Conservation (phyloP, 2,888 invertebrate species). For the Drosophila vallismaia region DNA sequence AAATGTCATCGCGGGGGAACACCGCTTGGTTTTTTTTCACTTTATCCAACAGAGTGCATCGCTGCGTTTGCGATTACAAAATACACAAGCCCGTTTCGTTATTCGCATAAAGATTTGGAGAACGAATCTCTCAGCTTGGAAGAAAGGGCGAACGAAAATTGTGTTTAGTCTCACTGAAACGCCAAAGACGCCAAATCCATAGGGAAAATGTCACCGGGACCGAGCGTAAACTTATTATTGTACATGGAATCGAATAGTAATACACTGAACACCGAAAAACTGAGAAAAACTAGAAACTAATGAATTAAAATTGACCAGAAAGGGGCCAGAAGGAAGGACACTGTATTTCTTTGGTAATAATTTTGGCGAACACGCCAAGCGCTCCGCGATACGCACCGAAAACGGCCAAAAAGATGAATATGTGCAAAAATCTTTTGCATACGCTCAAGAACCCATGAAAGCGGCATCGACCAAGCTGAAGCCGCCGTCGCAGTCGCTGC, state of each 20-base stretch:
- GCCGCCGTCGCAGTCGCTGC: slow-evolving; percentile 54
- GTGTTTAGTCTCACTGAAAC: neutral
- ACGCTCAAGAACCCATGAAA: slow-evolving; percentile 82
- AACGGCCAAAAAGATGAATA: slow-evolving; percentile 83
- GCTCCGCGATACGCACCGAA: slow-evolving; percentile 82
- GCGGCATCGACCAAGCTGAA: slow-evolving; percentile 55
- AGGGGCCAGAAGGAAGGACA: slow-evolving; percentile 45
- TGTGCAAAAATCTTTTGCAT: slow-evolving; percentile 84
- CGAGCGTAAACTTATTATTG: neutral
- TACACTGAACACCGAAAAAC: neutral
- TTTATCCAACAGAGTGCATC: neutral
- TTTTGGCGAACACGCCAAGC: slow-evolving; percentile 49
- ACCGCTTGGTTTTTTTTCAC: neutral
- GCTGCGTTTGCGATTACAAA: neutral
- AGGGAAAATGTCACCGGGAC: neutral
- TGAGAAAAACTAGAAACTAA: neutral
- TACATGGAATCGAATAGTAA: neutral
- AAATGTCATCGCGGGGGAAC: too few species aligned
- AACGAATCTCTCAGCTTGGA: neutral
- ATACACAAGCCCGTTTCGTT: neutral
- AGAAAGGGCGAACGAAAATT: neutral
- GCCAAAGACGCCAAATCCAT: neutral
- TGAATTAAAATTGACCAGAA: slow-evolving; percentile 27
- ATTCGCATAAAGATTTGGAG: neutral
- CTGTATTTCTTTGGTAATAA: slow-evolving; percentile 57